Base-by-base conservation (phyloP, 2,113 vertebrate genomes). In the Tiliqua scincoides region DNA sequence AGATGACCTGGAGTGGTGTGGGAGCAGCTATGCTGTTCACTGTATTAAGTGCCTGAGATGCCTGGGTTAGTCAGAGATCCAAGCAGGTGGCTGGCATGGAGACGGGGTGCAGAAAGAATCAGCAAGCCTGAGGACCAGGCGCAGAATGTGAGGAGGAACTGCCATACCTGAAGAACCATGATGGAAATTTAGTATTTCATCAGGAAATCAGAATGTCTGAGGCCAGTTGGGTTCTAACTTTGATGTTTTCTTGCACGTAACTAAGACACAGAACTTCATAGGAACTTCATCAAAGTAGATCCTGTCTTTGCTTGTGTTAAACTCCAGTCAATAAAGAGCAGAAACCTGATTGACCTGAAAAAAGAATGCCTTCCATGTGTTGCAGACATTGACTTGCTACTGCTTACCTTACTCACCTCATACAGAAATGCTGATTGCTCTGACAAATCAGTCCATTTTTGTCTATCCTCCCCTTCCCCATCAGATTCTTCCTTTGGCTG, bases 401-500 rank as follows among this genome's bases (percentile, higher is more conserved):
- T 92, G 94, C 93, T 94, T 92, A 93, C 85, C 93, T 89, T 93
- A 87, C 83, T 94, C 91, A 94, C 86, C 90, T 93, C 90, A 86
- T 93, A 88, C 89, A 93, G 93, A 94, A 95, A 93, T 93, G 92
- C 93, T 90, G 93, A 93, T 91, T 85, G 86, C 85, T 93, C 78
- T 91, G 90, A 95, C 87, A 92, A 95, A 96, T 95, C 94, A 95
- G 95, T 93, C 93, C 94, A 94, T 96, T 95, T 96, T 95, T 96
- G 95, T 96, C 93, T 96, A 94, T 95, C 94, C 92, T 61, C 52
- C 95, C 95, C 40, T 48, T 30, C 37, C n/a, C 79, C 32, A 96
- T 96, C 95, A 94, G 93, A 96, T 86, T 95, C 93, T 95, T 94
- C 96, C 95, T 96, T 96, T 96, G 96, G 96, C 96, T 97, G 96